Evolutionary conservation across 2,888 invertebrate species (phyloP).

Genomic region (Axea sp.): DNA sequence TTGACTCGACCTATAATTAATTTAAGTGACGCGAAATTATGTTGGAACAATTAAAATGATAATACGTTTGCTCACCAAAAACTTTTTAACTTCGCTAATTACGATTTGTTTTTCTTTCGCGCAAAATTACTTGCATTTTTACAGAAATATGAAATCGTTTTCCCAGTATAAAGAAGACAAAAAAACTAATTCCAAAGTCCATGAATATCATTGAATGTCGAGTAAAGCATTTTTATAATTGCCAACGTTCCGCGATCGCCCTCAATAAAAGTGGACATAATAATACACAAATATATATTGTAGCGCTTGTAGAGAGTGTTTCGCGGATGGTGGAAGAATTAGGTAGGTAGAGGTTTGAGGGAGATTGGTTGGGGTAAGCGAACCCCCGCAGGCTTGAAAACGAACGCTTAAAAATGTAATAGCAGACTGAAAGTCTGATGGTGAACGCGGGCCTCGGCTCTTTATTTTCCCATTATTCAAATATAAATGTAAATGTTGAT

Average conservation of each 20-base stretch:
- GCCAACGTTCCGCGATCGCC: constrained; percentile 16
- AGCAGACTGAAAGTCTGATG: constrained; percentile 66
- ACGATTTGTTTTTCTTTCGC: constrained; percentile 1
- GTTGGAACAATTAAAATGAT: constrained; percentile 5
- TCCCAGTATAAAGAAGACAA: background rate
- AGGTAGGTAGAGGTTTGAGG: constrained; percentile 49
- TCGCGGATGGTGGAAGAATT: constrained; percentile 58
- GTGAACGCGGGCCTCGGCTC: constrained; percentile 69
- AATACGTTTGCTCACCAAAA: constrained; percentile 6
- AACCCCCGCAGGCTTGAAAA: constrained; percentile 75
- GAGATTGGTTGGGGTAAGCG: constrained; percentile 59
- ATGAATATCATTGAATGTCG: constrained; percentile 52
- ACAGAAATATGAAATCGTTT: background rate
- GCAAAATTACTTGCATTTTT: constrained; percentile 8
- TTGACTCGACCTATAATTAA: too few relatives aligned
- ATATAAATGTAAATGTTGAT: constrained; percentile 80
- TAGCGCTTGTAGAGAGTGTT: constrained; percentile 28
- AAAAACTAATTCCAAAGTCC: constrained; percentile 42
- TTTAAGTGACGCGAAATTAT: background rate
- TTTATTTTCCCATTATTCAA: constrained; percentile 80
- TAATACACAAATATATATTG: constrained; percentile 55
- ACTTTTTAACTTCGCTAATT: constrained; percentile 14
- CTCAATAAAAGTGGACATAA: constrained; percentile 58
- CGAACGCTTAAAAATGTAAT: constrained; percentile 78
- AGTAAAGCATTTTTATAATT: constrained; percentile 45